phyloP scores from a whole-genome alignment of 2,888 invertebrate species.

The Diabrotica balteata region DNA sequence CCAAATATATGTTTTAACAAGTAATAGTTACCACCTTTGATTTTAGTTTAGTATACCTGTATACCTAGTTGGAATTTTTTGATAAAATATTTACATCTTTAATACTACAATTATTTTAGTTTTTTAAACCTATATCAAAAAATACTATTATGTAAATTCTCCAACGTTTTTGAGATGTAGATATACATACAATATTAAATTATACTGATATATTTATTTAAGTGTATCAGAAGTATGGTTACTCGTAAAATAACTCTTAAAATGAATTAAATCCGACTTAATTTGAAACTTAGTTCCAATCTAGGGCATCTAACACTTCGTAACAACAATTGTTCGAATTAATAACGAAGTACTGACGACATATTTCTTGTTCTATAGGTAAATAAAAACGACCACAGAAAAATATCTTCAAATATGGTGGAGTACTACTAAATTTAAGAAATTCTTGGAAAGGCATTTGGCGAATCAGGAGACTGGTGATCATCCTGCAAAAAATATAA shows the following conservation, averaged over 20 bases:
- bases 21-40: no score
- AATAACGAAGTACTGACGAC: constrained; percentile 14
- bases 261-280: constrained; percentile 19
- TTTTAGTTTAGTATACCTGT: no score
- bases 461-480: constrained; percentile 54
- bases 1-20: no score
- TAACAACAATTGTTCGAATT: constrained; percentile 7
- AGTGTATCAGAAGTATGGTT: no score
- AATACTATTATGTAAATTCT: no score
- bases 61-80: no score
- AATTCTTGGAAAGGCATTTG: constrained; percentile 58
- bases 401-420: constrained; percentile 24
- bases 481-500: constrained; percentile 52
- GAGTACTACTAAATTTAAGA: constrained; percentile 44
- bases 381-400: constrained; percentile 33
- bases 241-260: background rate
- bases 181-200: no score
- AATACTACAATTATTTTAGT: no score
- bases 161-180: no score
- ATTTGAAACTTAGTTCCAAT: background rate
- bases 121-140: no score
- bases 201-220: no score
- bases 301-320: constrained; percentile 12
- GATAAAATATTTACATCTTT: no score
- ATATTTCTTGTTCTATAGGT: constrained; percentile 22